Evolutionary conservation across 53 echinoderm and acorn worm species (phyloP).

Genomic region (Echinarachnius parma): DNA sequence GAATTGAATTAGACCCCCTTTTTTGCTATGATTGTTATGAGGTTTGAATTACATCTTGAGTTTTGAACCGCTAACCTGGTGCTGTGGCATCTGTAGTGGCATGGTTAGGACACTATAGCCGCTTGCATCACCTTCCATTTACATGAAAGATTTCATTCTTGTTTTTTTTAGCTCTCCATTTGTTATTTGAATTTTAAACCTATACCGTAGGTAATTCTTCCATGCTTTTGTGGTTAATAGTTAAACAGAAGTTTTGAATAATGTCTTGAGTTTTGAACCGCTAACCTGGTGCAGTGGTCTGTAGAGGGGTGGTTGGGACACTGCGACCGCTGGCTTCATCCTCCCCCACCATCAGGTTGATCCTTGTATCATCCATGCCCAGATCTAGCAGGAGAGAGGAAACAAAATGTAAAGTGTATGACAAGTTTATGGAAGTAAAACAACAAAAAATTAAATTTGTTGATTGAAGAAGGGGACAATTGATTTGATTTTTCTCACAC

Average conservation of each 20-base stretch:
- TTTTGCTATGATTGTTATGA: neutral
- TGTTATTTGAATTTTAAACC: too few species aligned
- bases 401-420: too few species aligned
- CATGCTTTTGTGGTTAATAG: too few species aligned
- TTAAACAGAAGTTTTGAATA: too few species aligned
- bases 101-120: conserved; percentile 83
- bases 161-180: too few species aligned
- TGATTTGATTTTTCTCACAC: too few species aligned
- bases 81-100: conserved; percentile 69
- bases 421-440: too few species aligned
- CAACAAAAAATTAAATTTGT: too few species aligned
- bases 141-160: too few species aligned
- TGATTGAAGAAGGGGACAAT: too few species aligned
- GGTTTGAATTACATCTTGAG: neutral
- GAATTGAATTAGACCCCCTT: too few species aligned
- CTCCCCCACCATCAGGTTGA: conserved; percentile 82
- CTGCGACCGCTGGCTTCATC: conserved; percentile 86
- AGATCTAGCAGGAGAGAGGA: conserved; percentile 60
- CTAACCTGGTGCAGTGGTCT: conserved; percentile 83
- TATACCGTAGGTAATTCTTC: too few species aligned
- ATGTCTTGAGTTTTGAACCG: neutral
- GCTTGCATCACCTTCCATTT: conserved; percentile 4
- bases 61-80: conserved; percentile 57
- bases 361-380: conserved; percentile 89
- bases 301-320: conserved; percentile 90